Evolutionary conservation across 1,140 invertebrate genomes (phyloP), one percentile per base, ranked within the genome.

Genomic region (Drosophila asahinai): DNA sequence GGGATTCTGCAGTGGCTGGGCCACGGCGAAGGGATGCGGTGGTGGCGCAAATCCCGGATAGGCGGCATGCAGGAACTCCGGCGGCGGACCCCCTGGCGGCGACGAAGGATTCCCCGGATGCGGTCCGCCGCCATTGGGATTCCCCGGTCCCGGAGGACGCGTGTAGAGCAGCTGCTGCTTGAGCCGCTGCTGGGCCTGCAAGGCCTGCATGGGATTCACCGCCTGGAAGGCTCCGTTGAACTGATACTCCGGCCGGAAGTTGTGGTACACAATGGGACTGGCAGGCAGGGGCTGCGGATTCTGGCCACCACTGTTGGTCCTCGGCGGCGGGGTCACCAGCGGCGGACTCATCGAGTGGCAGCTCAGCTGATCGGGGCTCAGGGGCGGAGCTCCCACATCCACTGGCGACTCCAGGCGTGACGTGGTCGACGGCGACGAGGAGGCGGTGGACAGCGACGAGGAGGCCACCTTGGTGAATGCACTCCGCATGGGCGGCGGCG

Each of bases 271-370:
- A 30, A 91, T 84, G 81, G 92, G 86, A 71, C 81, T 91, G 0
- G 94, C 92, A 27, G 93, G 93, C 80, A 94, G 93, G 0, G 94
- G 80, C 33, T 22, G 54, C 19, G 79, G 71, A 6, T 49, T 40
- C 8, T 77, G 82, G 12, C 81, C 83, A 9, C 73, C 91, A 51
- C 83, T 86, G 45, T 71, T 91, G 8, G 81, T 82, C 25, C 83
- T 76, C 0, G 94, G 83, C 2, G 94, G 93, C 30, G 94, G 94
- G 65, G 94, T 94, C 0, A 94, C 91, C 15, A 94, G 84, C 0
- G 96, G 96, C 11, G 96, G 96, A 91, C 96, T 97, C 43, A 97
- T 94, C 45, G 96, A 97, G 81, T 96, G 96, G 78, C 97, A 97
- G 67, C 95, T 95, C 22, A 95, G 91, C 67, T 95, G 95, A 81